Evolutionary conservation across 2,797 vertebrate genomes (phyloP).

Genomic region (Lepus townsendii): DNA sequence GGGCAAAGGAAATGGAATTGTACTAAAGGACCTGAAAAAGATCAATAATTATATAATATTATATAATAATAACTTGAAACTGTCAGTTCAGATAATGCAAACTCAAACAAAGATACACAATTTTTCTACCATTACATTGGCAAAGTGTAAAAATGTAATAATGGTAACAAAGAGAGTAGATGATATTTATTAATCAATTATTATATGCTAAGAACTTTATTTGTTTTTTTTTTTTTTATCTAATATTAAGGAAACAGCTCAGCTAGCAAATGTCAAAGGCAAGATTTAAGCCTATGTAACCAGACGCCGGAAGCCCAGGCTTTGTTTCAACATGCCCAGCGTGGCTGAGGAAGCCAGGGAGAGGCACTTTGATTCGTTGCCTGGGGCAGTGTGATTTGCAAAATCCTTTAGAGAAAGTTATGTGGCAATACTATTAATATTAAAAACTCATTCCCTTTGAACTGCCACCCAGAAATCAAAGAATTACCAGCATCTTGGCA

Average conservation of each 20-base stretch:
- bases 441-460: constrained; percentile 30
- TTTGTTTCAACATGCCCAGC: not conserved
- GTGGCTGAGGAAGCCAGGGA: not conserved
- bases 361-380: not conserved
- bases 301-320: not conserved
- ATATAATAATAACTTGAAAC: constrained; percentile 11
- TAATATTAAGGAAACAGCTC: constrained; percentile 4
- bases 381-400: not conserved
- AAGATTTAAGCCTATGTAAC: not conserved
- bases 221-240: not conserved
- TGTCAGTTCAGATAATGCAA: not conserved
- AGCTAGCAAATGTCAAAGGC: not conserved
- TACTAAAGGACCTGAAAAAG: constrained; percentile 3
- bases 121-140: not conserved
- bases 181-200: not conserved
- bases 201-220: not conserved
- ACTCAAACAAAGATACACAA: constrained; percentile 39
- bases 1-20: constrained; percentile 40
- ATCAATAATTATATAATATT: not conserved
- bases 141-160: constrained; percentile 17
- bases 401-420: constrained; percentile 30
- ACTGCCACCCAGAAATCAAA: not conserved
- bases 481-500: not conserved
- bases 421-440: not conserved
- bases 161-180: not conserved